Evolutionary conservation across 2,888 invertebrate genomes (phyloP), one percentile per base, ranked within the genome.

Genomic region (Heliconius aoede): DNA sequence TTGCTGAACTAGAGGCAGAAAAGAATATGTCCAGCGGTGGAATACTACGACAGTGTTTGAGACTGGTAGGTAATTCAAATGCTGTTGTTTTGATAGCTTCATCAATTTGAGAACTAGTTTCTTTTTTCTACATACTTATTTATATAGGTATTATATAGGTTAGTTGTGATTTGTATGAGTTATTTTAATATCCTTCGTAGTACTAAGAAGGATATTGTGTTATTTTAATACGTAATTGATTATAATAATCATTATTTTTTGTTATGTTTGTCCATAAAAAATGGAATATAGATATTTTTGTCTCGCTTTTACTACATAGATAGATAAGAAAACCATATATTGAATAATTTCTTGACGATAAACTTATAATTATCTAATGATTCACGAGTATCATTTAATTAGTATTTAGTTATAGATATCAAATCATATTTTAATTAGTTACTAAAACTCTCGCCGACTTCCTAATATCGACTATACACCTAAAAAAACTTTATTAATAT

Each of bases 11-110:
- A 65, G 99, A 99, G 92, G 98, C 99, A 0, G 99, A 99, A 94
- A 99, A 99, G 94, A 99, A 99, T 90, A 99, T 99, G 99, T 99
- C 99, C 71, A 98, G 98, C 85, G 99, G 99, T n/a, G 99, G 99
- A 68, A 99, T 99, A 83, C 94, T 99, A 75, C 94, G 99, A 76
- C 99, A 99, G 93, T 99, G 99, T 89, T 95, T 99, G 78, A 95
- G 99, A 90, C 94, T 99, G 95, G 98, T 97, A 89, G 95, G 96
- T 91, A 18, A 8, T 55, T 51, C n/a, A 4, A 36, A 65, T 65
- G 32, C 55, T 24, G 21, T n/a, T n/a, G 8, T 28, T 69, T n/a
- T 30, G 7, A 55, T 69, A 55, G 69, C 51, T 69, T 13, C 30
- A 21, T 4, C 21, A 40, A 15, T 58, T 71, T 55, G 28, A 71